Conservation (phyloP, 2,113 vertebrate species). For the Cepphus grylle region DNA sequence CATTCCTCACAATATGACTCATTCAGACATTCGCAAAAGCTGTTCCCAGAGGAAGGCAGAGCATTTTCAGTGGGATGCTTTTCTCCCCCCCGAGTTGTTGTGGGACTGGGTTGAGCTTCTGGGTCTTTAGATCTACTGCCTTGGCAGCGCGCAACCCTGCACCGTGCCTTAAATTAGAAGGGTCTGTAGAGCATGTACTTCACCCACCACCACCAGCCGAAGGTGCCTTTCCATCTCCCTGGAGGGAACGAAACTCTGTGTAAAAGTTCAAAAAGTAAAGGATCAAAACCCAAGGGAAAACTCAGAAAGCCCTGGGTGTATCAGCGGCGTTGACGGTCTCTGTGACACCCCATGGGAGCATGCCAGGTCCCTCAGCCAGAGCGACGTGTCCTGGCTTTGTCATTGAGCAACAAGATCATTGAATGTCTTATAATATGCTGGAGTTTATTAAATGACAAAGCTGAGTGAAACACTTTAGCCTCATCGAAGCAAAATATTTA, state of each 20-base stretch:
- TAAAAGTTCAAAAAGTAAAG: not conserved
- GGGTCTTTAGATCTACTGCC: not conserved
- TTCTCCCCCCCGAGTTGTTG: not conserved
- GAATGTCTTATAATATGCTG: not conserved
- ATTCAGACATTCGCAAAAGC: not conserved
- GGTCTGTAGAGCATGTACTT: not conserved
- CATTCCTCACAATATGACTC: not conserved
- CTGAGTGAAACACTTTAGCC: not conserved
- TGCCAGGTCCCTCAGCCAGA: not conserved
- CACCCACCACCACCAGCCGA: not conserved
- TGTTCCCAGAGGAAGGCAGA: not conserved
- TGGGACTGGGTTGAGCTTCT: not conserved
- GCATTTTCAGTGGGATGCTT: not conserved
- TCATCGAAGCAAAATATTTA: slow-evolving; percentile 58
- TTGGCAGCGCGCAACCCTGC: not conserved
- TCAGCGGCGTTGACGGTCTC: fast-evolving
- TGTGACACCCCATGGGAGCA: not conserved
- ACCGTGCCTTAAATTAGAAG: not conserved
- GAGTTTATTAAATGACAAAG: not conserved
- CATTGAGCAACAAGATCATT: not conserved
- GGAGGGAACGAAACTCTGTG: not conserved
- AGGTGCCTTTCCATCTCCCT: not conserved
- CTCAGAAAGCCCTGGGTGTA: not conserved
- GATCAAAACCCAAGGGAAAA: not conserved
- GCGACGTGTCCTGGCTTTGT: not conserved